These are phyloP conservation scores for Epistrophe grossulariae DNA, from an alignment of 2,888 invertebrate species.

Conservation along the genomic window DNA sequence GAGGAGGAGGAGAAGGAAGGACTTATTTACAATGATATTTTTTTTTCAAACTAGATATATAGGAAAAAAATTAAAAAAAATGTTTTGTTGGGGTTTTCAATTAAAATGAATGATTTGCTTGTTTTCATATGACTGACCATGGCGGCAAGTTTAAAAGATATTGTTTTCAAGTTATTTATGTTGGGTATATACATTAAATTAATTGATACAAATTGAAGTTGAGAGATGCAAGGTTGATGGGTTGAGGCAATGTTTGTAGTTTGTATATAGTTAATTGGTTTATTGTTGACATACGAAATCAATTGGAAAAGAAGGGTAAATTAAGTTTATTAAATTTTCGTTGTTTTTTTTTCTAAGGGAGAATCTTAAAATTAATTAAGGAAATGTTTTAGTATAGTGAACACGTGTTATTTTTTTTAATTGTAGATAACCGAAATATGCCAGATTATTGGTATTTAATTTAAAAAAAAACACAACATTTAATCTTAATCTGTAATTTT, in stretches of 20 bases:
- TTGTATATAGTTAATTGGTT: slow-evolving; percentile 53
- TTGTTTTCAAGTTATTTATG: slow-evolving; percentile 55
- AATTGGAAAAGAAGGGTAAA: slow-evolving; percentile 19
- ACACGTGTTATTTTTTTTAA: not conserved
- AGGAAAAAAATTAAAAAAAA: slow-evolving; percentile 9
- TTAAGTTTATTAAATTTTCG: slow-evolving; percentile 25
- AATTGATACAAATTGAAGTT: slow-evolving; percentile 71
- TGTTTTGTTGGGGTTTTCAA: slow-evolving; percentile 57
- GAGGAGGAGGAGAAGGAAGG: not conserved
- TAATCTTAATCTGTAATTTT: no score
- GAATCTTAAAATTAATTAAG: not conserved
- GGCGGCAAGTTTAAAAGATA: slow-evolving; percentile 59
- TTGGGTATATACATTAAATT: slow-evolving; percentile 60
- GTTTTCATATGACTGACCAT: slow-evolving; percentile 42
- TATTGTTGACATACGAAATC: slow-evolving; percentile 41
- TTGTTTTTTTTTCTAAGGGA: not conserved
- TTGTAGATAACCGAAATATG: not conserved
- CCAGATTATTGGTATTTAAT: not conserved
- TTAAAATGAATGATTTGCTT: slow-evolving; percentile 74
- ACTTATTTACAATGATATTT: slow-evolving; percentile 11
- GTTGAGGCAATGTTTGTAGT: slow-evolving; percentile 8
- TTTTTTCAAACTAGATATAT: slow-evolving; percentile 27
- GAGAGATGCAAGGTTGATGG: slow-evolving; percentile 25
- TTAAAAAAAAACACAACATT: not conserved
- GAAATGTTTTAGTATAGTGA: no score